Base-by-base conservation (phyloP, 2,113 vertebrate genomes). In the Saccopteryx bilineata region DNA sequence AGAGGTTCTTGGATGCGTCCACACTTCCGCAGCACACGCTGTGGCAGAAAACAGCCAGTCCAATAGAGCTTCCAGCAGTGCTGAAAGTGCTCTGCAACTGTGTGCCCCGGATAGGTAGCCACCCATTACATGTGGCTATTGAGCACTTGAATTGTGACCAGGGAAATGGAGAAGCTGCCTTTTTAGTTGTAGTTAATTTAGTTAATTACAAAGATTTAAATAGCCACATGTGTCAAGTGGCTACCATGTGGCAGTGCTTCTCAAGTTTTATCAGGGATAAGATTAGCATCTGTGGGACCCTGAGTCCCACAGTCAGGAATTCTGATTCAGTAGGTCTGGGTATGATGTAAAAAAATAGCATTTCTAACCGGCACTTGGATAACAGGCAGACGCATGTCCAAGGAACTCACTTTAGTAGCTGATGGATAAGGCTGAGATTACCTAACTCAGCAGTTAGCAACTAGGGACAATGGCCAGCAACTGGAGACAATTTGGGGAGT, bases 331-430 rank as follows among this genome's bases (percentile, higher is more conserved):
- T 13, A 39, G 11, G 13, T 56, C 28, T 12, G 7, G 31, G 9
- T 24, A 2, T 54, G 11, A 68, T 1, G 19, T 24, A 9, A 81
- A 28, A 74, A 74, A 65, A 7, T 1, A 60, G 65, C 15, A 54
- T 39, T 65, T 93, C 33, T 79, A 5, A 76, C 7, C 19, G 39
- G 15, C 28, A 24, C 19, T 19, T 9, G n/a, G 58, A 19, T 9
- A 31, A 31, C 56, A 3, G 0, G 1, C 13, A 31, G 4, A 2
- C 10, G 28, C 5, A 0, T 6, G n/a, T 12, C n/a, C 71, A 46
- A 12, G 31, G 52, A 13, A 8, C 39, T 80, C 18, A 5, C 24
- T 48, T 19, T 15, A 54, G 10, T 33, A 5, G 5, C 21, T 14
- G 6, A 46, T 19, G 8, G 14, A 81, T n/a, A 39, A 2, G 15